phyloP scores from a whole-genome alignment of 2,888 invertebrate genomes.

The Zygaena filipendulae region DNA sequence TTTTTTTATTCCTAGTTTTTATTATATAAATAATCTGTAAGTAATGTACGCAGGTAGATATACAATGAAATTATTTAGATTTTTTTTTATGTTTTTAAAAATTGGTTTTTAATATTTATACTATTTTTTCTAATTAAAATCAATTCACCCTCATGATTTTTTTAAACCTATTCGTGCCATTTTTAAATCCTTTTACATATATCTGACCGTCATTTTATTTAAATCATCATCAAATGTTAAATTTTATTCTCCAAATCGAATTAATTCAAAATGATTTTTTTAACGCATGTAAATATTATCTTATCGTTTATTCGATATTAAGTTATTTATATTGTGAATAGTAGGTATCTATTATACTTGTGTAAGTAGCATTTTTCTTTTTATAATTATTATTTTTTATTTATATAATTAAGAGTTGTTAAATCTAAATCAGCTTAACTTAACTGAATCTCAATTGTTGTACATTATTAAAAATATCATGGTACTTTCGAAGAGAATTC shows the following conservation, averaged over 20 bases:
- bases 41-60: constrained; percentile 47
- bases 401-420: too few relatives aligned
- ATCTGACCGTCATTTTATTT: constrained; percentile 37
- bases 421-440: constrained; percentile 66
- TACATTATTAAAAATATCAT: constrained; percentile 44
- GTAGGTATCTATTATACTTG: too few relatives aligned
- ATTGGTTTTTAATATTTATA: constrained; percentile 52
- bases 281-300: constrained; percentile 57
- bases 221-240: too few relatives aligned
- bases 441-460: constrained; percentile 62
- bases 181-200: constrained; percentile 36
- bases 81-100: too few relatives aligned
- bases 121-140: constrained; percentile 37
- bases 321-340: constrained; percentile 52
- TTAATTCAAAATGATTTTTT: constrained; percentile 37
- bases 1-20: constrained; percentile 37
- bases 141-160: constrained; percentile 17
- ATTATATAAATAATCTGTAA: not conserved
- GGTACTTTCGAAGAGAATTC: constrained; percentile 54
- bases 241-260: constrained; percentile 27
- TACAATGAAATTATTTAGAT: constrained; percentile 37
- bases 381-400: too few relatives aligned
- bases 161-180: constrained; percentile 31
- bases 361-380: too few relatives aligned
- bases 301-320: constrained; percentile 39